Percentiles rank a stretch among this genome's conserved stretches.
phyloP scores from a whole-genome alignment of 2,113 vertebrate species.

The Axis porcinus region DNA sequence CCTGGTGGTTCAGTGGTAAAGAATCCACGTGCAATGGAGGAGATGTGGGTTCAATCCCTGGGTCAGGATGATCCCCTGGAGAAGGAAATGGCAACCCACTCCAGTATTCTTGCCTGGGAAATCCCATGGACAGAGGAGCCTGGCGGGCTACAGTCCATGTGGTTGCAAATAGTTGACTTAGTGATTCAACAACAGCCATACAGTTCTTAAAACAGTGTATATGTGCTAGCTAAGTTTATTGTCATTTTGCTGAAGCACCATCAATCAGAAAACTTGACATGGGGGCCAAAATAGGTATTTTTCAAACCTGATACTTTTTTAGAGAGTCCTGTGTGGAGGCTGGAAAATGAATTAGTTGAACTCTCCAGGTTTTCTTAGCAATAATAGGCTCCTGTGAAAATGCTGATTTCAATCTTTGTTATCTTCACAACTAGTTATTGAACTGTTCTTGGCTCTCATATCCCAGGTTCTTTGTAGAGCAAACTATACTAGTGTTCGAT shows the following conservation, averaged over 20 bases:
- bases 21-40: background rate
- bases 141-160: background rate
- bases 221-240: background rate
- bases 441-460: background rate
- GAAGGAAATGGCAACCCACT: background rate
- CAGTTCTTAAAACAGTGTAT: background rate
- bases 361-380: background rate
- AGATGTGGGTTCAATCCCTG: background rate
- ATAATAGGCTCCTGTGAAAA: background rate
- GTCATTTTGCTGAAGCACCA: background rate
- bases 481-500: background rate
- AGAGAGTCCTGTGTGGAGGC: background rate
- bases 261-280: background rate
- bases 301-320: background rate
- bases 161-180: background rate
- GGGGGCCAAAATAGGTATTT: background rate
- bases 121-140: background rate
- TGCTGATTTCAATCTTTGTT: background rate
- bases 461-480: background rate
- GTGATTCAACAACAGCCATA: background rate
- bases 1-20: background rate
- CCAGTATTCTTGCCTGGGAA: background rate
- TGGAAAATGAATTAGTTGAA: background rate
- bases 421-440: background rate
- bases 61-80: background rate